phyloP scores from a whole-genome alignment of 2,888 invertebrate species.

The Agonum fuliginosum region DNA sequence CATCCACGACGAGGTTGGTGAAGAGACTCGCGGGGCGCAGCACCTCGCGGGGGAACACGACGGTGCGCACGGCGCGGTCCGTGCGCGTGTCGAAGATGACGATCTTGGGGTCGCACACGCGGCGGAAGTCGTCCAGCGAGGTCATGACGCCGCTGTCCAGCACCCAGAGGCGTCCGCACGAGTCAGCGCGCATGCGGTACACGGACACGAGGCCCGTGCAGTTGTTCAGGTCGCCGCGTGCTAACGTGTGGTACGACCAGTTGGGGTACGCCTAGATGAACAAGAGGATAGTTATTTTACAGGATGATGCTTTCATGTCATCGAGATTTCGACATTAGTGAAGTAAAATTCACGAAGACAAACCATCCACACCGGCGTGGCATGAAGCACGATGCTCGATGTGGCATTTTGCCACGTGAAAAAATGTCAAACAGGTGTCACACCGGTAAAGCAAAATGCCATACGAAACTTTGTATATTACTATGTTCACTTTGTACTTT shows the following conservation, averaged over 20 bases:
- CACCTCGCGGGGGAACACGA: conserved; percentile 84
- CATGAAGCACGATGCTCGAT: too few species aligned
- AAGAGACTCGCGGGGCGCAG: conserved; percentile 84
- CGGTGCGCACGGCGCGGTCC: conserved; percentile 80
- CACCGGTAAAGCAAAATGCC: too few species aligned
- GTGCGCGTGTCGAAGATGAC: conserved; percentile 86
- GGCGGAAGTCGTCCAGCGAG: conserved; percentile 80
- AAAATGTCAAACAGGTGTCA: too few species aligned
- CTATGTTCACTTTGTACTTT: too few species aligned
- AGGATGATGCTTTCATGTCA: too few species aligned
- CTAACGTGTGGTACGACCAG: conserved; percentile 82
- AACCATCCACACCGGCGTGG: not conserved
- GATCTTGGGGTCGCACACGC: conserved; percentile 86
- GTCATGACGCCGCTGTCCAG: conserved; percentile 86
- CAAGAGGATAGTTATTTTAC: not conserved
- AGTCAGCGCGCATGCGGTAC: conserved; percentile 84
- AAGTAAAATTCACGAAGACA: not conserved
- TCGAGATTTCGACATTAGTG: too few species aligned
- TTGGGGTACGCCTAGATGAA: conserved; percentile 68
- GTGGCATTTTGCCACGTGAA: too few species aligned
- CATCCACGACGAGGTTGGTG: conserved; percentile 87
- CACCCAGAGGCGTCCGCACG: conserved; percentile 89
- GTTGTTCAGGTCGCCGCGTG: conserved; percentile 82
- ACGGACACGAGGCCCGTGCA: conserved; percentile 87
- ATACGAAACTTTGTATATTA: too few species aligned